A percentile compares a stretch with the other conserved stretches of the same genome.
Conservation (phyloP, 1,140 invertebrate species). For the Tigriopus japonicus region DNA sequence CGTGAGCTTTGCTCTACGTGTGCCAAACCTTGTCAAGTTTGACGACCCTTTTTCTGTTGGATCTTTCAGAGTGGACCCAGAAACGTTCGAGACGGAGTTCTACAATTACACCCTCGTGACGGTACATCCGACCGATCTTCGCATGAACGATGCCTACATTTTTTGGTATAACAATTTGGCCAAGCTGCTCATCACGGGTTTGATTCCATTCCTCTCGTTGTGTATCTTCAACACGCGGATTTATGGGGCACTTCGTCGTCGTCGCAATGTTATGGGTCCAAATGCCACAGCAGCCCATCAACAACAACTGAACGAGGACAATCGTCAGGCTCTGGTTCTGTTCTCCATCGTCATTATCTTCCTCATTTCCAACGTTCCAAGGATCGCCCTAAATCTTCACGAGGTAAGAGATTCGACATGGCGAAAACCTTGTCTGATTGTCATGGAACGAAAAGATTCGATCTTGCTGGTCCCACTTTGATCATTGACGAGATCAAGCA, state of each 20-base stretch:
- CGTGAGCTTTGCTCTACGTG: too few species aligned
- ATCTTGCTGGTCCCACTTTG: too few species aligned
- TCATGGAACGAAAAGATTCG: too few species aligned
- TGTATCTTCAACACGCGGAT: conserved; percentile 4
- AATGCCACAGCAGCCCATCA: not conserved
- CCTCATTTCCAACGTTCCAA: not conserved
- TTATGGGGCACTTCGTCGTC: not conserved
- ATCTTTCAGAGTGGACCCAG: too few species aligned
- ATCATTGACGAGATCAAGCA: too few species aligned
- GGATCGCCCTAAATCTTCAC: conserved; percentile 1
- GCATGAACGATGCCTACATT: conserved; percentile 7
- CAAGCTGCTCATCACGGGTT: conserved; percentile 3
- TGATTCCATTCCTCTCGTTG: not conserved
- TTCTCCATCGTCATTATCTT: conserved; percentile 10
- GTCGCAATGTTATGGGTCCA: not conserved
- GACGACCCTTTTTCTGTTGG: too few species aligned
- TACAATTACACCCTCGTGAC: not conserved
- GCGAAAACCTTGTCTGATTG: too few species aligned
- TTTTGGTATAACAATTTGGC: conserved; percentile 7
- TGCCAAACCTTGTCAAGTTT: too few species aligned
- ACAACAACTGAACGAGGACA: not conserved
- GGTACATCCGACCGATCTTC: not conserved
- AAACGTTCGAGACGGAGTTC: too few species aligned
- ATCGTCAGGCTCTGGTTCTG: not conserved
- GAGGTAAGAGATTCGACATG: not conserved